A percentile compares a stretch with the other conserved stretches of the same genome.
Evolutionary conservation across 2,113 vertebrate genomes (phyloP).

Genomic region (Siniperca chuatsi): DNA sequence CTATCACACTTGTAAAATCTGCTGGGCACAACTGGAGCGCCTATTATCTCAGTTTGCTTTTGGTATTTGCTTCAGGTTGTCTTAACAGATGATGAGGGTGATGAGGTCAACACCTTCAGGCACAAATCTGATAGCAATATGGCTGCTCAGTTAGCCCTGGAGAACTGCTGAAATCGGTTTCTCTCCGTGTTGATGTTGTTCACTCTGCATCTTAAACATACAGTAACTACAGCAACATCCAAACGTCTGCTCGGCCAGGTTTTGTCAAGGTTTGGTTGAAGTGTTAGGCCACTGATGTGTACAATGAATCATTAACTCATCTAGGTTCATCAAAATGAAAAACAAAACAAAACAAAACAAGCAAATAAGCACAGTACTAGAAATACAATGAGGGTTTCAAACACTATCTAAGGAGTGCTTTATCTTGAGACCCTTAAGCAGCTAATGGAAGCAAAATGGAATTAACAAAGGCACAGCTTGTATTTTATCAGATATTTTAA

Average conservation of each 20-base stretch:
- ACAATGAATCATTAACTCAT: slow-evolving; percentile 20
- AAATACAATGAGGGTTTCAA: background rate
- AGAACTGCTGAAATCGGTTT: background rate
- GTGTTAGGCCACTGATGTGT: slow-evolving; percentile 10
- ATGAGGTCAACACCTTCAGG: slow-evolving; percentile 13
- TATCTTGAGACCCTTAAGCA: background rate
- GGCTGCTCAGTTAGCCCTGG: background rate
- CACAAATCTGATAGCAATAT: background rate
- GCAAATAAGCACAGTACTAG: background rate
- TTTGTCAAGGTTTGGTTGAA: slow-evolving; percentile 4
- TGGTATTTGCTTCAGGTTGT: slow-evolving; percentile 24
- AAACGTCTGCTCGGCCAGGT: slow-evolving; percentile 1
- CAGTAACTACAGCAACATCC: background rate
- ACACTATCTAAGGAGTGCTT: background rate
- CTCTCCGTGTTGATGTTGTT: slow-evolving; percentile 1
- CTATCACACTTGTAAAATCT: slow-evolving; percentile 1
- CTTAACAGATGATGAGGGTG: slow-evolving; percentile 1
- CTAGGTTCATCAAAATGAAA: background rate
- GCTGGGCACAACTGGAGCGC: slow-evolving; percentile 42
- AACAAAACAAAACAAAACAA: background rate
- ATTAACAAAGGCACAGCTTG: slow-evolving; percentile 9
- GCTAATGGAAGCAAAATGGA: background rate
- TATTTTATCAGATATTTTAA: slow-evolving; percentile 6
- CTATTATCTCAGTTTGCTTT: background rate
- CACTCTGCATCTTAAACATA: slow-evolving; percentile 6